Percentiles rank a stretch among this genome's conserved stretches.
phyloP scores from a whole-genome alignment of 2,113 vertebrate species.

The Macaca nemestrina region DNA sequence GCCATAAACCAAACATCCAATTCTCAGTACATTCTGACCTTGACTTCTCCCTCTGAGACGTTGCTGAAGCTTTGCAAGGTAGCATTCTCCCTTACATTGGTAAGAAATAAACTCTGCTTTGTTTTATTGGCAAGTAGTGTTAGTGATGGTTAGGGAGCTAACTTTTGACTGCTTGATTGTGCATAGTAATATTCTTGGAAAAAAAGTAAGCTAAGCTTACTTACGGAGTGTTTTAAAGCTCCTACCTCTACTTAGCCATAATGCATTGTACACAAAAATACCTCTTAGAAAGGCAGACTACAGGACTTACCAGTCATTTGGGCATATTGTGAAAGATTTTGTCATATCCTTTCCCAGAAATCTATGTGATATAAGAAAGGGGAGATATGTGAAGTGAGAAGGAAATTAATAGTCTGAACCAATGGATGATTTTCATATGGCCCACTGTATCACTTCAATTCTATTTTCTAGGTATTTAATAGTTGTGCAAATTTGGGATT shows the following conservation, averaged over 20 bases:
- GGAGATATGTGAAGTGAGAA: not conserved
- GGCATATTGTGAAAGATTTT: not conserved
- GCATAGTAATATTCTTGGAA: not conserved
- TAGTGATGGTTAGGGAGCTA: not conserved
- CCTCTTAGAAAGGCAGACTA: not conserved
- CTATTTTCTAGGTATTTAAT: not conserved
- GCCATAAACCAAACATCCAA: not conserved
- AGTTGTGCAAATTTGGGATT: not conserved
- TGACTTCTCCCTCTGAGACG: not conserved
- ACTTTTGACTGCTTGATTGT: not conserved
- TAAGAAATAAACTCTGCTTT: not conserved
- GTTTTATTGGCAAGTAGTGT: not conserved
- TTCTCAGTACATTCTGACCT: not conserved
- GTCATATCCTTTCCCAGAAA: not conserved
- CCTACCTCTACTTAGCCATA: not conserved
- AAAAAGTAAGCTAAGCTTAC: not conserved
- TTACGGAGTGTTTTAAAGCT: not conserved
- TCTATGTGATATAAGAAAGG: not conserved
- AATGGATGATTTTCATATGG: not conserved
- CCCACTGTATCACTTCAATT: not conserved
- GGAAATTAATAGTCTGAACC: not conserved
- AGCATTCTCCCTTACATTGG: not conserved
- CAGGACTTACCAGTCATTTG: not conserved
- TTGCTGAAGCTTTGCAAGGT: not conserved
- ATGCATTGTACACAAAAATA: not conserved